Evolutionary conservation across 1,140 invertebrate species (phyloP), one percentile per base, ranked within the genome.

Genomic region (Psilanteris sp.): DNA sequence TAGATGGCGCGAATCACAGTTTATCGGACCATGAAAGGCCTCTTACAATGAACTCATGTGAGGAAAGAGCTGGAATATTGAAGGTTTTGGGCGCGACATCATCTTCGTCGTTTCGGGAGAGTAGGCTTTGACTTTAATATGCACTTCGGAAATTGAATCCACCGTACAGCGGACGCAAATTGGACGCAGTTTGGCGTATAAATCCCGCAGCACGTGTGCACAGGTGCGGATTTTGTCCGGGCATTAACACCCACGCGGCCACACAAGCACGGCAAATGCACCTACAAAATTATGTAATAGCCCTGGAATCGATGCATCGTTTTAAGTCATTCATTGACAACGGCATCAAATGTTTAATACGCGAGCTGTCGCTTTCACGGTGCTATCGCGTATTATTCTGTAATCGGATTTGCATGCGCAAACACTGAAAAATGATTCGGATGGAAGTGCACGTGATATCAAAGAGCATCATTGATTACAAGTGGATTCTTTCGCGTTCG

Each of bases 61-160:
- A 61, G 68, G 59, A 73, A 71, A 73, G 62, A 73, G 68, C 44
- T 50, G 72, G 73, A 78, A 64, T 77, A 77, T 79, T 68, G 70
- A 26, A 61, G 52, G 46, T 48, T 55, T 39, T 37, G 37, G 13
- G 1, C 34, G 52, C 52, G 18, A 59, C 77, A 62, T 76, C 73
- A 54, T 73, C 79, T 79, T 81, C 72, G 54, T 72, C 55, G 55
- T 74, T 55, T 43, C 67, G 78, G 71, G 79, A 78, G 77, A 79
- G 76, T 79, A 79, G 66, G 73, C 72, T 78, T 77, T 73, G 80
- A 79, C 79, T 84, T 84, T 83, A 80, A 84, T 82, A 85, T 83
- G 82, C 82, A 74, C 76, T 77, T 74, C 64, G 79, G 78, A 83
- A 84, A 85, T 85, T 84, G 68, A 83, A 83, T 84, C 80, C 68